Evolutionary conservation across 2,797 vertebrate genomes (phyloP), one percentile per base, ranked within the genome.

Genomic region (Mus minutoides): DNA sequence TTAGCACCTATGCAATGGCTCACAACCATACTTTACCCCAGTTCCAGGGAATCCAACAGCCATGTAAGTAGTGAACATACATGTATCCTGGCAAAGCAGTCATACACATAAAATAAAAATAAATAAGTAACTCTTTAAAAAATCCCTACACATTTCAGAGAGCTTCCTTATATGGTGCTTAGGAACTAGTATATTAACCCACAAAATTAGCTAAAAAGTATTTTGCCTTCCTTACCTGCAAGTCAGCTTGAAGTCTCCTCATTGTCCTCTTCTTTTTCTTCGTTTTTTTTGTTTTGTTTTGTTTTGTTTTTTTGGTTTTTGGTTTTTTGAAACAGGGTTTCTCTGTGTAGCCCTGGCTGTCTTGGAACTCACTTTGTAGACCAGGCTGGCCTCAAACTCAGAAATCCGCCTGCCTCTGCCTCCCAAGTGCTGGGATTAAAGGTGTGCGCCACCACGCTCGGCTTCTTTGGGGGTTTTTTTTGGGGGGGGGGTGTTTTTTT

Each of bases 131-230:
- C 8, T 60, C 31, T 85, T 67, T 84, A 13, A 22, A 13, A 22
- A 29, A 85, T 24, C 60, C 2, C 49, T 40, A 10, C 6, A 75
- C 58, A 34, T 94, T 96, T 97, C 83, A 93, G 78, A 79, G 88
- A 92, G 75, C 91, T 21, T 43, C 3, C 52, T 60, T 54, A 62
- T 43, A 94, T 60, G 52, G 10, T 79, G 40, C 73, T 96, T 95
- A 88, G 62, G 60, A 96, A 62, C 29, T 88, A 79, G 8, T 87
- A 2, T 94, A 79, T 80, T 71, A 76, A n/a, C 37, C 78, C 40
- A 24, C 79, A 46, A 94, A 95, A 82, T 78, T 77, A 92, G 92
- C 77, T 82, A 64, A 92, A 87, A 87, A 29, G 82, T 89, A 40
- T 12, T 17, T 87, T 79, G 29, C 29, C 52, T 43, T 91, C n/a